A percentile compares a stretch with the other conserved stretches of the same genome.
phyloP scores from a whole-genome alignment of 1,140 invertebrate genomes.

The Trichoplusia ni region DNA sequence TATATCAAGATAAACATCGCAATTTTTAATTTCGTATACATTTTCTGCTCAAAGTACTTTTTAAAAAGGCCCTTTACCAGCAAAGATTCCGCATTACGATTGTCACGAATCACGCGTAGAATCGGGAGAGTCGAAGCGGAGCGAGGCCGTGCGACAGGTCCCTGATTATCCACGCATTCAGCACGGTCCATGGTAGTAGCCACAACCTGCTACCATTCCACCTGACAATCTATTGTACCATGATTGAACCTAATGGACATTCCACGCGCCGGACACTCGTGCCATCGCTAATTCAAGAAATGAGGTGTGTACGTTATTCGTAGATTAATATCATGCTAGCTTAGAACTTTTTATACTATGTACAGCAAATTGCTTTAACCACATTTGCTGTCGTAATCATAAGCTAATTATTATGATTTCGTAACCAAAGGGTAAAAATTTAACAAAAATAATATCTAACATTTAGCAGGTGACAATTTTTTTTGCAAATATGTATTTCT shows the following conservation, averaged over 20 bases:
- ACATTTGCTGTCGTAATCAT: no score
- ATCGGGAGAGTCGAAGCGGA: constrained; percentile 40
- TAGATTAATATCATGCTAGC: neutral
- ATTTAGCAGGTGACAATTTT: no score
- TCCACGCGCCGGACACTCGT: constrained; percentile 52
- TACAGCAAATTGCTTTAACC: no score
- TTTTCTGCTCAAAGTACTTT: neutral
- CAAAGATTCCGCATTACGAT: constrained; percentile 33
- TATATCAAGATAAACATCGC: neutral
- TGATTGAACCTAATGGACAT: constrained; percentile 58
- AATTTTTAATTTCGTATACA: neutral
- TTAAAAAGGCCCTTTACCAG: neutral
- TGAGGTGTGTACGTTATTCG: constrained; percentile 5
- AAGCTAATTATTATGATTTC: no score
- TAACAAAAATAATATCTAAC: no score
- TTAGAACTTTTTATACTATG: no score
- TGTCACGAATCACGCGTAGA: constrained; percentile 42
- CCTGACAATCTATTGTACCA: constrained; percentile 39
- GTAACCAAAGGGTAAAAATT: no score
- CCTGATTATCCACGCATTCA: constrained; percentile 77
- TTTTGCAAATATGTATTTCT: no score
- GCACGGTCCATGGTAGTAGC: constrained; percentile 54
- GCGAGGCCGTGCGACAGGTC: constrained; percentile 75
- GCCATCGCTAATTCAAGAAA: constrained; percentile 41
- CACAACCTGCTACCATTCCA: constrained; percentile 48